A percentile compares a stretch with the other conserved stretches of the same genome.
phyloP scores from a whole-genome alignment of 2,888 invertebrate genomes.

The Galerucella nymphaeae region DNA sequence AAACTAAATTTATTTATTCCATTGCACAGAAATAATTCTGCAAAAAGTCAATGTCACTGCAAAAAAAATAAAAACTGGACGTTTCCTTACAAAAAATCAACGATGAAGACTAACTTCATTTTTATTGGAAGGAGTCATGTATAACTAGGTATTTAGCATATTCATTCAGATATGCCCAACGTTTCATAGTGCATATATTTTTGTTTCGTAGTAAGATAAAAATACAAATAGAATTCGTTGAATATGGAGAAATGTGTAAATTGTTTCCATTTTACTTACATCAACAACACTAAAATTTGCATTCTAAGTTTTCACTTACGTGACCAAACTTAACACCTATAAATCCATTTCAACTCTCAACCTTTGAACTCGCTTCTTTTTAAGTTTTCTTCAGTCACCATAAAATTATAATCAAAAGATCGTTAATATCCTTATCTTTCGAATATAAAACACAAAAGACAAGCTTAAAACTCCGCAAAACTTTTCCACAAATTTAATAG shows the following conservation, averaged over 20 bases:
- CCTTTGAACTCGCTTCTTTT: conserved; percentile 1
- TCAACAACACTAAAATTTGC: neutral
- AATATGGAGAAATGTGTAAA: neutral
- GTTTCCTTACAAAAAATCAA: no score
- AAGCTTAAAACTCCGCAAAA: conserved; percentile 21
- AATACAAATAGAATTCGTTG: neutral
- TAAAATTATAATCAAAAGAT: conserved; percentile 31
- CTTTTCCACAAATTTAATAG: conserved; percentile 1
- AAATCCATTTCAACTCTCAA: neutral
- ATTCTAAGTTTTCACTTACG: neutral
- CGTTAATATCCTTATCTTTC: conserved; percentile 25
- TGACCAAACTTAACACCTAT: conserved; percentile 3
- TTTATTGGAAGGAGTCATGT: no score
- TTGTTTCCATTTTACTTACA: neutral
- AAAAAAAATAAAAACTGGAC: no score
- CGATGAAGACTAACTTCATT: no score
- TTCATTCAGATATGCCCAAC: no score
- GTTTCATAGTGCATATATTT: no score
- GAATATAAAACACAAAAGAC: conserved; percentile 24
- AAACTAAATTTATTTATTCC: no score
- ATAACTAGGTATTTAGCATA: no score
- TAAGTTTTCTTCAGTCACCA: conserved; percentile 10
- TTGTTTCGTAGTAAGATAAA: no score
- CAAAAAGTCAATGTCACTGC: no score
- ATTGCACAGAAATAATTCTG: no score